Evolutionary conservation across 2,888 invertebrate species (phyloP), one percentile per base, ranked within the genome.

Genomic region (Stenichneumon culpator): DNA sequence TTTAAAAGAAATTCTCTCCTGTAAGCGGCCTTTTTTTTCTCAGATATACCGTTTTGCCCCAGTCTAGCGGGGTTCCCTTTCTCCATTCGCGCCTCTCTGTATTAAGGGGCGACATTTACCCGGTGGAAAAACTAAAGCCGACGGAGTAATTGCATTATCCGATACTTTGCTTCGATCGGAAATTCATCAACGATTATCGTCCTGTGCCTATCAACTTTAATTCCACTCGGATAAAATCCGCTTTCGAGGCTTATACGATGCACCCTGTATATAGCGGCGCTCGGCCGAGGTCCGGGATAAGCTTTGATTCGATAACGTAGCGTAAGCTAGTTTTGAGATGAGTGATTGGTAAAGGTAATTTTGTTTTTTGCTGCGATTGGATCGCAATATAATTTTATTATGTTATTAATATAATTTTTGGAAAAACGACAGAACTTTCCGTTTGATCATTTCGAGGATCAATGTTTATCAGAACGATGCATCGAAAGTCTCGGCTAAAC

Each of bases 151-250:
- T 63, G 19, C 36, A 54, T 72, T 19, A 54, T 36, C 36, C 22
- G 54, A n/a, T 22, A 60, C 36, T 60, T 44, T 14, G 39, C 25
- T 9, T 22, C 54, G 16, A 50, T 73, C 57, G 25, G 44, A 16
- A 32, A 25, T 28, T 50, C 11, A 19, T 32, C 47, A 19, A 19
- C 22, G 28, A 32, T 63, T 28, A 63, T 63, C n/a, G 63, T 65
- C 4, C 22, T 47, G 36, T 19, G 32, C n/a, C 65, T n/a, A 50
- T 75, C 74, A 32, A 47, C 32, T 7, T 19, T 11, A 47, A 75
- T 65, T 50, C 16, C 32, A 16, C 47, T 50, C 44, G 25, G 25
- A 60, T 60, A 9, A 25, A 73, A 60, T 57, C 11, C 16, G 54
- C 57, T 22, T 44, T 60, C n/a, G 60, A n/a, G 22, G 25, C 63